phyloP scores from a whole-genome alignment of 2,888 invertebrate genomes.

The Oligia strigilis region DNA sequence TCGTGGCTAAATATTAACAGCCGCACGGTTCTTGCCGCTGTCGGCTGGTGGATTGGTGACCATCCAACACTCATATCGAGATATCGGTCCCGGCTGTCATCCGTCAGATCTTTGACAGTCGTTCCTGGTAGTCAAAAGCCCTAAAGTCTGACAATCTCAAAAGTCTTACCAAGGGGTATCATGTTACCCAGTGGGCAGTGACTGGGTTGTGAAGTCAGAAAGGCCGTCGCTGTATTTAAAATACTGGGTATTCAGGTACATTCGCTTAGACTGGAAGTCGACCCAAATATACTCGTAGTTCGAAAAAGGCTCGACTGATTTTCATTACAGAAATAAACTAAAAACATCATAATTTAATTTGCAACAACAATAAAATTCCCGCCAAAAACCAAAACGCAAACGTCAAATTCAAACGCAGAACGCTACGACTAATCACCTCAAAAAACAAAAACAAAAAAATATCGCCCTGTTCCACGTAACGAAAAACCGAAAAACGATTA shows the following conservation, averaged over 20 bases:
- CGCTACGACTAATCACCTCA: slow-evolving; percentile 26
- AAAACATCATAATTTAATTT: not conserved
- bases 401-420: slow-evolving; percentile 52
- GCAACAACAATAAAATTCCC: slow-evolving; percentile 26
- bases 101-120: not conserved
- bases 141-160: not conserved
- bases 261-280: not conserved
- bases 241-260: not conserved
- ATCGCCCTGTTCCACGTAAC: slow-evolving; percentile 65
- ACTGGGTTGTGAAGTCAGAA: not conserved
- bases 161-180: not conserved
- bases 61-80: not conserved
- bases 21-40: not conserved
- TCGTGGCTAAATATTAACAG: not conserved
- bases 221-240: not conserved
- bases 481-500: slow-evolving; percentile 61
- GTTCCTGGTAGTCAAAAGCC: not conserved
- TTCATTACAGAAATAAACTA: not conserved
- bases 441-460: slow-evolving; percentile 35
- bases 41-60: not conserved
- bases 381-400: slow-evolving; percentile 29
- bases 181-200: not conserved
- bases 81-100: not conserved
- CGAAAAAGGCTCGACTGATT: not conserved
- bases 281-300: not conserved